A percentile compares a stretch with the other conserved stretches of the same genome.
These are phyloP conservation scores for Kryptolebias ocellatus DNA, from an alignment of 2,797 vertebrate genomes.

Conservation along the genomic window DNA sequence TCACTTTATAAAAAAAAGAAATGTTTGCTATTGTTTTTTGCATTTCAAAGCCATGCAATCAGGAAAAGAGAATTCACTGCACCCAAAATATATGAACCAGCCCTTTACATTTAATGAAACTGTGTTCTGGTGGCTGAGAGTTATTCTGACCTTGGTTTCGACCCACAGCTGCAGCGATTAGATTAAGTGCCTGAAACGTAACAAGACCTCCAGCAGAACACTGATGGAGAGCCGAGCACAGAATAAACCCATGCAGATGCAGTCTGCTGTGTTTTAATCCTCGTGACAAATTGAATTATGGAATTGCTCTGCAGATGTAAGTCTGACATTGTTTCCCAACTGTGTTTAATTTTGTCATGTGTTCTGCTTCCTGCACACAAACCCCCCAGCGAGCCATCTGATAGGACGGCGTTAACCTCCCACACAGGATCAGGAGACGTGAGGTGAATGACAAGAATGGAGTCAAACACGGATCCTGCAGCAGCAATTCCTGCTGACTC, in stretches of 20 bases:
- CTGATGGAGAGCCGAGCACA: too few species aligned
- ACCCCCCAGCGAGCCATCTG: not conserved
- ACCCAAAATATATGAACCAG: too few species aligned
- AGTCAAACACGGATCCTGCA: not conserved
- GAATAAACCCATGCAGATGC: too few species aligned
- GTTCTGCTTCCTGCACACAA: slow-evolving; percentile 17
- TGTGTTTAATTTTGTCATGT: slow-evolving; percentile 11
- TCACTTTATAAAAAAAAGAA: not conserved
- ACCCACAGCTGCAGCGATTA: too few species aligned
- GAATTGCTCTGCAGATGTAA: slow-evolving; percentile 10
- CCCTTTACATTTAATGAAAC: too few species aligned
- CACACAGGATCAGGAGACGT: slow-evolving; percentile 15
- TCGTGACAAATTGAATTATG: slow-evolving; percentile 18
- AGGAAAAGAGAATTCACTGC: too few species aligned
- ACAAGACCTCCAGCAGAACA: too few species aligned
- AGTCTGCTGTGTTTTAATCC: not conserved
- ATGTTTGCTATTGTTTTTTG: too few species aligned
- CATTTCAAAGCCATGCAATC: too few species aligned
- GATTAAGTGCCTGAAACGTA: too few species aligned
- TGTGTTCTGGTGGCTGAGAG: too few species aligned
- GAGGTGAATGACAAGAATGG: slow-evolving; percentile 14
- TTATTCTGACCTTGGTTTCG: too few species aligned
- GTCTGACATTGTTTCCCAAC: slow-evolving; percentile 2
- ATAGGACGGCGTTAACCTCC: slow-evolving; percentile 14
- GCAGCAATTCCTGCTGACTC: not conserved